phyloP scores from a whole-genome alignment of 2,888 invertebrate species.

The Seladonia tumulorum region DNA sequence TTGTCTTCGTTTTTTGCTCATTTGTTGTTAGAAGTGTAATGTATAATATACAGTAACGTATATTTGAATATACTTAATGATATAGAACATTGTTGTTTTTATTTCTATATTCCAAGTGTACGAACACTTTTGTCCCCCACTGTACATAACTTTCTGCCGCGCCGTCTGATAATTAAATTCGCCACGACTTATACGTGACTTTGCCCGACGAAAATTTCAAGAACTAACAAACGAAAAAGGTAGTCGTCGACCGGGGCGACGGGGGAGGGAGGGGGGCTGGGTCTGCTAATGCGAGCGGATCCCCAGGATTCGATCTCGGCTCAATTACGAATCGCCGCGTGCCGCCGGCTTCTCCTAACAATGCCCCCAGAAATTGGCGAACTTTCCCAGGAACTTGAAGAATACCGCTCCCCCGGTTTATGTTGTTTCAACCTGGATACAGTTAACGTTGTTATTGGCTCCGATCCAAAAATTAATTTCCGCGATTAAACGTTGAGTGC shows the following conservation, averaged over 20 bases:
- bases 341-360: neutral
- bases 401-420: neutral
- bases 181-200: constrained; percentile 38
- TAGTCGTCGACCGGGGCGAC: neutral
- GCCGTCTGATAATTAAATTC: constrained; percentile 51
- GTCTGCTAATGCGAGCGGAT: neutral
- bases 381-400: neutral
- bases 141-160: neutral
- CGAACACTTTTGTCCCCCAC: no score
- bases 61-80: no score
- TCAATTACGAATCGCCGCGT: constrained; percentile 13
- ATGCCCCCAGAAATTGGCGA: neutral
- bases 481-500: neutral
- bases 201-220: constrained; percentile 41
- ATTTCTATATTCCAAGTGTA: no score
- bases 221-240: neutral
- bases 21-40: no score
- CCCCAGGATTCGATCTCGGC: constrained; percentile 5
- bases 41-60: no score
- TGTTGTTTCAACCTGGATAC: neutral
- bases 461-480: neutral
- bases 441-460: neutral
- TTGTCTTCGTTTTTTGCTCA: no score
- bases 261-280: neutral
- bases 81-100: no score